phyloP scores from a whole-genome alignment of 2,888 invertebrate genomes.

The Lasioglossum lativentre region DNA sequence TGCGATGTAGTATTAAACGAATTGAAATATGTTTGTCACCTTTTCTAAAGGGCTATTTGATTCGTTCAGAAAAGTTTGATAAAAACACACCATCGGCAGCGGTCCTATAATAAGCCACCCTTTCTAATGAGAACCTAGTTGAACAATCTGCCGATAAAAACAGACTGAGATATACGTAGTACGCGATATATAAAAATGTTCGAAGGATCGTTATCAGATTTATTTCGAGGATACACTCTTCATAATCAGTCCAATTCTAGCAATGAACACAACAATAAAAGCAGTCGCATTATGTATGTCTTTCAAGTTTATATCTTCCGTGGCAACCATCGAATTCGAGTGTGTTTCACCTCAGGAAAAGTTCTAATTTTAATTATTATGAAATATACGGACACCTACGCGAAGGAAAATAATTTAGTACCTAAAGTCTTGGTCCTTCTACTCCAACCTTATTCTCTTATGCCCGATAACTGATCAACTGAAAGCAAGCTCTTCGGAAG shows the following conservation, averaged over 20 bases:
- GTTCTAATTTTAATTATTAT: constrained; percentile 9
- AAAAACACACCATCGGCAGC: constrained; percentile 27
- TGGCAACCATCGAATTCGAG: constrained; percentile 3
- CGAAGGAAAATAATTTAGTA: constrained; percentile 35
- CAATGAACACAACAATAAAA: constrained; percentile 55
- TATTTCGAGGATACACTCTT: constrained; percentile 29
- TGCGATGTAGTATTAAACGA: neutral
- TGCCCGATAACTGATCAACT: constrained; percentile 22
- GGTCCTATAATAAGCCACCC: constrained; percentile 24
- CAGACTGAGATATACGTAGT: constrained; percentile 27
- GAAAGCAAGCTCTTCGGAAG: constrained; percentile 37
- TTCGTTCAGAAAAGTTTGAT: constrained; percentile 34
- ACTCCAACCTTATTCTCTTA: constrained; percentile 28
- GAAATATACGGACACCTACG: constrained; percentile 4
- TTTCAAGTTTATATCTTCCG: constrained; percentile 15
- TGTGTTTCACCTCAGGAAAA: neutral
- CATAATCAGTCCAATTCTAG: constrained; percentile 31
- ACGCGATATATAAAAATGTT: constrained; percentile 49
- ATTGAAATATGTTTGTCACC: neutral
- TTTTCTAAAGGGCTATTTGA: constrained; percentile 3
- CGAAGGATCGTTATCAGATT: constrained; percentile 12
- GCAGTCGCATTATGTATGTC: constrained; percentile 37
- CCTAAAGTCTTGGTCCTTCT: constrained; percentile 55
- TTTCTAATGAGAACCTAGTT: constrained; percentile 25
- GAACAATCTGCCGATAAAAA: constrained; percentile 43